Conservation (phyloP, 2,888 invertebrate species). For the Portevinia maculata region DNA sequence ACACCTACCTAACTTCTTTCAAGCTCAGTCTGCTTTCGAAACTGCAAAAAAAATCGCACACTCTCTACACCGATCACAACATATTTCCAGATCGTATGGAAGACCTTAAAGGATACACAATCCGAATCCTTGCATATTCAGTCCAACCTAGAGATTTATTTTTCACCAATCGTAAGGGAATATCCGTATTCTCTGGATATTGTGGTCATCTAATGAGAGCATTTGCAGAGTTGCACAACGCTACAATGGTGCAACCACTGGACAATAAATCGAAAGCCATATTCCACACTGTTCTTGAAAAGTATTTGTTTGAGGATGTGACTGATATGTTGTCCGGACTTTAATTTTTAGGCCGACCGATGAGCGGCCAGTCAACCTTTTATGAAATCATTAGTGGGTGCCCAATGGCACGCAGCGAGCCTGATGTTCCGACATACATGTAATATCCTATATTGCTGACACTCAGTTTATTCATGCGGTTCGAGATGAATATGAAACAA, state of each 20-base stretch:
- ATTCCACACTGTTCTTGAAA: neutral
- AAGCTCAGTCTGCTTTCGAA: too few species aligned
- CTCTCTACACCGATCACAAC: too few species aligned
- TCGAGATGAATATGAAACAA: neutral
- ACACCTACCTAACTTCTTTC: too few species aligned
- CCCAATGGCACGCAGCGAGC: conserved; percentile 20
- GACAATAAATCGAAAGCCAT: neutral
- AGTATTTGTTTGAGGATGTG: neutral
- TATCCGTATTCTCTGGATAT: neutral
- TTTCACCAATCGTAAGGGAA: conserved; percentile 18
- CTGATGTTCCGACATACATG: neutral
- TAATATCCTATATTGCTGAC: conserved; percentile 18
- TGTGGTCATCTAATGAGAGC: neutral
- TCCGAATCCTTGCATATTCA: neutral
- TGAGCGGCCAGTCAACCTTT: neutral
- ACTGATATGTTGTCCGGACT: conserved; percentile 11
- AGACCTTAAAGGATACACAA: too few species aligned
- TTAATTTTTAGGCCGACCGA: neutral
- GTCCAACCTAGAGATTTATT: conserved; percentile 5
- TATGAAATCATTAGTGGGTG: too few species aligned
- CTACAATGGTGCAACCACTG: neutral
- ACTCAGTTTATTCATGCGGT: neutral
- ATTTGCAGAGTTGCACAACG: conserved; percentile 23
- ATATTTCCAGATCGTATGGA: too few species aligned
- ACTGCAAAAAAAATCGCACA: too few species aligned